Evolutionary conservation across 2,888 invertebrate genomes (phyloP).

Genomic region (Caenorhabditis afra): DNA sequence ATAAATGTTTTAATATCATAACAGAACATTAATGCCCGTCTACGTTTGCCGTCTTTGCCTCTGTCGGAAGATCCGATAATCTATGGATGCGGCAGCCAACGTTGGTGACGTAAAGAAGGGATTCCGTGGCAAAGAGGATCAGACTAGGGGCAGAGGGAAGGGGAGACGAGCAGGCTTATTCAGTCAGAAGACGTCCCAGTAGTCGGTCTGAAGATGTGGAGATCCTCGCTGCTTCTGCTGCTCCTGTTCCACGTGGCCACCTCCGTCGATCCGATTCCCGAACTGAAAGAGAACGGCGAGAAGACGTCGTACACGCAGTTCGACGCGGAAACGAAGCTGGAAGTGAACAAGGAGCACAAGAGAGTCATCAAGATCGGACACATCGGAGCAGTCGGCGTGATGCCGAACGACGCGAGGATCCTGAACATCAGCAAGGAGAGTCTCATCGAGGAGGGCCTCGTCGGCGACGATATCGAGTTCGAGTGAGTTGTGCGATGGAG

Average conservation of each 20-base stretch:
- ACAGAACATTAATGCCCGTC: conserved; percentile 32
- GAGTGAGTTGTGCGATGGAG: conserved; percentile 67
- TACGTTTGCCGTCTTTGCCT: no score
- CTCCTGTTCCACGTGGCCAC: conserved; percentile 6
- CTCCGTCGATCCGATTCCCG: conserved; percentile 14
- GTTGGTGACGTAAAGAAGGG: conserved; percentile 18
- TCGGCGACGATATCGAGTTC: conserved; percentile 75
- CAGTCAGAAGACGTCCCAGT: conserved; percentile 6
- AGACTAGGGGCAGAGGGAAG: neutral
- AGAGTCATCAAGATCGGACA: conserved; percentile 67
- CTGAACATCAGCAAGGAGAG: conserved; percentile 74
- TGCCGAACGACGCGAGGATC: conserved; percentile 77
- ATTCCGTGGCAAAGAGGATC: conserved; percentile 29
- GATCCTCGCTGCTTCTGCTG: conserved; percentile 7
- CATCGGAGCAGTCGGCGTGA: conserved; percentile 68
- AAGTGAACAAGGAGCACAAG: conserved; percentile 63
- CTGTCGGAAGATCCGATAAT: conserved; percentile 5
- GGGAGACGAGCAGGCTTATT: conserved; percentile 4
- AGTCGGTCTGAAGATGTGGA: conserved; percentile 16
- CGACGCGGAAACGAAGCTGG: conserved; percentile 60
- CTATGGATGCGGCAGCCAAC: neutral
- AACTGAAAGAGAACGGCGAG: conserved; percentile 35
- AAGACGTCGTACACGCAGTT: conserved; percentile 64
- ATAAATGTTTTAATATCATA: no score
- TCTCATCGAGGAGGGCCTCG: conserved; percentile 74